Evolutionary conservation across 2,113 vertebrate genomes (phyloP).

Genomic region (Crotalus viridis): DNA sequence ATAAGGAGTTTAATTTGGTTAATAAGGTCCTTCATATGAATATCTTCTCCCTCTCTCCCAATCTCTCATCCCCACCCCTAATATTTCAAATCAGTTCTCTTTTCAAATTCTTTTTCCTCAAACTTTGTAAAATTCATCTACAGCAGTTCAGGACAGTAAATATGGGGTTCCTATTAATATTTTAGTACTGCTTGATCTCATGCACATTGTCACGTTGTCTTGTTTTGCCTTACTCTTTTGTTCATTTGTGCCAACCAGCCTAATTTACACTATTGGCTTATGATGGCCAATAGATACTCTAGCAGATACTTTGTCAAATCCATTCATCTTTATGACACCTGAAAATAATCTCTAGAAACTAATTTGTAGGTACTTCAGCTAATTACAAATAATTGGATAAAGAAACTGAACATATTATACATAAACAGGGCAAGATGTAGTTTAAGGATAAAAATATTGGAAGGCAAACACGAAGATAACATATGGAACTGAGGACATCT

Average conservation of each 20-base stretch:
- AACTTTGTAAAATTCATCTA: neutral
- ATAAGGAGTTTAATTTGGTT: neutral
- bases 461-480: neutral
- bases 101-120: neutral
- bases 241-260: neutral
- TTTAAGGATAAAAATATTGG: neutral
- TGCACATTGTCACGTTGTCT: neutral
- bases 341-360: neutral
- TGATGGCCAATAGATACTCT: neutral
- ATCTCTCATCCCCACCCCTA: neutral
- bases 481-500: conserved; percentile 20
- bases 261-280: neutral
- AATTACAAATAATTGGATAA: neutral
- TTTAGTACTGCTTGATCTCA: neutral
- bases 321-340: too few species aligned
- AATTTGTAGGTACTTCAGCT: neutral
- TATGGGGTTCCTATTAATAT: neutral
- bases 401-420: neutral
- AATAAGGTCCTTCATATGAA: neutral
- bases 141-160: neutral
- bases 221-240: neutral
- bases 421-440: neutral
- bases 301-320: neutral
- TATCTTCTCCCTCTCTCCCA: neutral
- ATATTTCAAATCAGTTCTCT: neutral